Conservation (phyloP, 1,140 invertebrate species). For the Bombyx mandarina region DNA sequence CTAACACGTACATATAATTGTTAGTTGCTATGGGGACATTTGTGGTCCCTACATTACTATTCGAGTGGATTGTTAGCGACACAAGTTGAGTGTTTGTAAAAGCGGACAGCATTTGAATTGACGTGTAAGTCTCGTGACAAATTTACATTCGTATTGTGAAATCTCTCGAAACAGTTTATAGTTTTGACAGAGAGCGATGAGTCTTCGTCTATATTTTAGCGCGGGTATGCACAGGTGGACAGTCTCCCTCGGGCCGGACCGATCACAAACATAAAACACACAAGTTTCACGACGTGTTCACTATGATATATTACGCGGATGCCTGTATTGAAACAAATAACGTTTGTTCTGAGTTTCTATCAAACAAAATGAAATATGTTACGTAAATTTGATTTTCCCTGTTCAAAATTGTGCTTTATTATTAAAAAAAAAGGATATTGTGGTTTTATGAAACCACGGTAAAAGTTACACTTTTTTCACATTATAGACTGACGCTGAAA, state of each 20-base stretch:
- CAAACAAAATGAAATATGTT: background rate
- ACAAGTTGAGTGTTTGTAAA: too few relatives aligned
- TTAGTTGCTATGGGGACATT: too few relatives aligned
- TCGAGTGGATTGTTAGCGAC: too few relatives aligned
- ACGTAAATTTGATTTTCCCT: background rate
- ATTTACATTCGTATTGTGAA: constrained; percentile 17
- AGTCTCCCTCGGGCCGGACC: constrained; percentile 8
- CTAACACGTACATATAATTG: too few relatives aligned
- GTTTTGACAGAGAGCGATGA: background rate
- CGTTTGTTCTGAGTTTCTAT: too few relatives aligned
- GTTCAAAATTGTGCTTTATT: background rate
- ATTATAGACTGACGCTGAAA: too few relatives aligned
- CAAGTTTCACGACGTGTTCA: constrained; percentile 23
- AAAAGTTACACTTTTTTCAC: too few relatives aligned
- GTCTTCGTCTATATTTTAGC: background rate
- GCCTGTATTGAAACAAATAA: constrained; percentile 1
- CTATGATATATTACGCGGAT: constrained; percentile 36
- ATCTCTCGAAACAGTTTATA: constrained; percentile 7
- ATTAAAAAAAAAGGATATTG: too few relatives aligned
- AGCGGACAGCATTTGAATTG: constrained; percentile 3
- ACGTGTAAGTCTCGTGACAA: constrained; percentile 14
- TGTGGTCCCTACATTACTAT: too few relatives aligned
- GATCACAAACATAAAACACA: constrained; percentile 34
- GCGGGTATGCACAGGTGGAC: background rate
- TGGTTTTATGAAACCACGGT: too few relatives aligned